These are phyloP conservation scores for Dendroctonus valens DNA, from an alignment of 1,140 invertebrate genomes.

Conservation along the genomic window DNA sequence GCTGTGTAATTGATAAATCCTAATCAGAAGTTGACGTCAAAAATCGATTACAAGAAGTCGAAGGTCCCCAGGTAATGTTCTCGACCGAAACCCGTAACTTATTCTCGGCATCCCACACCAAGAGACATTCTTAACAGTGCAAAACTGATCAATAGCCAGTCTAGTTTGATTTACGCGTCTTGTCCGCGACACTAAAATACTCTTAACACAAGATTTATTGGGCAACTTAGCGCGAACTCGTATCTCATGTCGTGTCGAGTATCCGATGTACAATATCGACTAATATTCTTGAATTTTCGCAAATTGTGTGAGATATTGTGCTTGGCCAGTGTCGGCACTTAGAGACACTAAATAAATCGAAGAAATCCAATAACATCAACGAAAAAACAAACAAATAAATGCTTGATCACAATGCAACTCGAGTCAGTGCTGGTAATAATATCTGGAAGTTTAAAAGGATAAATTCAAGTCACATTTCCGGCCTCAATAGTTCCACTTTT, in stretches of 20 bases:
- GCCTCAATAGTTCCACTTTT: too few species aligned
- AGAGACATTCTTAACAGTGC: slow-evolving; percentile 26
- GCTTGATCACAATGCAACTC: too few species aligned
- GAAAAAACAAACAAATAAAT: too few species aligned
- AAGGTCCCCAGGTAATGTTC: too few species aligned
- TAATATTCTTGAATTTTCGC: slow-evolving; percentile 29
- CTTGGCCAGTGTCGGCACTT: neutral
- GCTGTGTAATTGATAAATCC: too few species aligned
- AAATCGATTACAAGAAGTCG: too few species aligned
- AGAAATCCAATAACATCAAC: too few species aligned
- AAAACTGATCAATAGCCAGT: slow-evolving; percentile 35
- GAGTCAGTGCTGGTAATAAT: too few species aligned
- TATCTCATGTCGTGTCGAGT: slow-evolving; percentile 32
- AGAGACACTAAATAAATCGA: too few species aligned
- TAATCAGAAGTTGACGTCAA: too few species aligned
- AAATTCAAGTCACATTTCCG: too few species aligned
- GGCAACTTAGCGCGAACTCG: slow-evolving; percentile 30
- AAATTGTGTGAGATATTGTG: slow-evolving; percentile 3
- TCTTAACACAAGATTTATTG: slow-evolving; percentile 33
- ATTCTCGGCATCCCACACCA: slow-evolving; percentile 22
- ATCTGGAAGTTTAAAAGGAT: too few species aligned
- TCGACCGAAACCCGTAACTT: slow-evolving; percentile 8
- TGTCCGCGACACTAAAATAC: slow-evolving; percentile 35
- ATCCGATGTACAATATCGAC: slow-evolving; percentile 34
- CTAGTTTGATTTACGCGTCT: slow-evolving; percentile 34